phyloP scores from a whole-genome alignment of 2,797 vertebrate genomes.

The Epinephelus malabaricus region DNA sequence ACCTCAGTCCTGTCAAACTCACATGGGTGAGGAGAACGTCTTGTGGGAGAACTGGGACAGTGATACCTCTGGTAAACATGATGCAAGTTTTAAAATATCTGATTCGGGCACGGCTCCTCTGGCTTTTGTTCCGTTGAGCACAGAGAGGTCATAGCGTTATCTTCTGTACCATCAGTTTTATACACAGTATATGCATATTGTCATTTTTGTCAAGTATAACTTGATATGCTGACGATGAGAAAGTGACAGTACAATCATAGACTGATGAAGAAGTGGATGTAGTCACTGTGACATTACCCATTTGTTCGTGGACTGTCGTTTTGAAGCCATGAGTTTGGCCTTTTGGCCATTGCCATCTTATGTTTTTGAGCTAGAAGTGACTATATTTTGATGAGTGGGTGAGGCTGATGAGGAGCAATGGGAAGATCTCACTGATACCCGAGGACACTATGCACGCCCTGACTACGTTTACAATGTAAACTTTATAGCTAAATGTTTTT shows the following conservation, averaged over 20 bases:
- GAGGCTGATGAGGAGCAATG: too few species aligned
- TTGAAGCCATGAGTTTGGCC: too few species aligned
- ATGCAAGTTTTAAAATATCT: not conserved
- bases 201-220: not conserved
- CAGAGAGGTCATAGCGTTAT: not conserved
- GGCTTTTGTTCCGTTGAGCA: not conserved
- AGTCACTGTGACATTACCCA: too few species aligned
- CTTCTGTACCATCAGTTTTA: not conserved
- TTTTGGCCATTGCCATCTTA: too few species aligned
- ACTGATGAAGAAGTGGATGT: too few species aligned
- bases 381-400: too few species aligned
- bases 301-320: too few species aligned
- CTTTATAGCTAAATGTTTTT: too few species aligned
- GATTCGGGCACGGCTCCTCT: not conserved
- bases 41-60: not conserved
- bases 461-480: too few species aligned
- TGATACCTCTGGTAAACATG: conserved; percentile 7
- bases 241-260: not conserved
- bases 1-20: not conserved
- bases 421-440: too few species aligned
- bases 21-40: not conserved
- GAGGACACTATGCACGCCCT: too few species aligned
- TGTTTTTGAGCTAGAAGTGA: too few species aligned
- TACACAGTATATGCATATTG: not conserved
- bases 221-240: not conserved